These are phyloP conservation scores for Chloroceryle inda DNA, from an alignment of 2,797 vertebrate genomes.

Conservation along the genomic window DNA sequence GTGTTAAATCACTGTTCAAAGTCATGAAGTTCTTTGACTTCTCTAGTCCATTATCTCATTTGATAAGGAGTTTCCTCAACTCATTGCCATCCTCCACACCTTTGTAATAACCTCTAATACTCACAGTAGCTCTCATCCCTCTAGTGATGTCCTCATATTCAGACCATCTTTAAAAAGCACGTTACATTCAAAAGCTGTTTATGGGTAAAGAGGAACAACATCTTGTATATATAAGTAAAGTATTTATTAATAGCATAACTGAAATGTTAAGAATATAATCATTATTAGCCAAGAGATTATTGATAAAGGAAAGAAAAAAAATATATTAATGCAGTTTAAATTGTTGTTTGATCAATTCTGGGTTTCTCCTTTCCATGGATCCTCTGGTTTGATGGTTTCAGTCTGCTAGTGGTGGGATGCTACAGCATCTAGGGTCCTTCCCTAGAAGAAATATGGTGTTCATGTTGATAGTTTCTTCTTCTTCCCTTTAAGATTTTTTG, in stretches of 20 bases:
- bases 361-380: too few species aligned
- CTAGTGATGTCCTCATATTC: not conserved
- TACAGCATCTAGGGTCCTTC: too few species aligned
- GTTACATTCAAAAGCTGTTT: not conserved
- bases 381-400: too few species aligned
- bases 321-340: not conserved
- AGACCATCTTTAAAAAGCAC: not conserved
- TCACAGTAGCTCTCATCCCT: not conserved
- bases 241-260: not conserved
- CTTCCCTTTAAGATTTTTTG: too few species aligned
- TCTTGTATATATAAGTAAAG: not conserved
- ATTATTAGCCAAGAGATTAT: not conserved
- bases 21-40: not conserved
- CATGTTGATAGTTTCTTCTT: too few species aligned
- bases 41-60: not conserved
- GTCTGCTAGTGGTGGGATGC: too few species aligned
- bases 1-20: not conserved
- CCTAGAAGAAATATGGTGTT: too few species aligned
- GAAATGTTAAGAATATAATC: not conserved
- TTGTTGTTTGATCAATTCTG: not conserved
- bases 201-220: not conserved
- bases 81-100: not conserved
- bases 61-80: not conserved
- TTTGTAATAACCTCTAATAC: not conserved
- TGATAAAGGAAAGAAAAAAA: not conserved